Evolutionary conservation across 2,797 vertebrate species (phyloP).

Genomic region (Tympanoctomys barrerae): DNA sequence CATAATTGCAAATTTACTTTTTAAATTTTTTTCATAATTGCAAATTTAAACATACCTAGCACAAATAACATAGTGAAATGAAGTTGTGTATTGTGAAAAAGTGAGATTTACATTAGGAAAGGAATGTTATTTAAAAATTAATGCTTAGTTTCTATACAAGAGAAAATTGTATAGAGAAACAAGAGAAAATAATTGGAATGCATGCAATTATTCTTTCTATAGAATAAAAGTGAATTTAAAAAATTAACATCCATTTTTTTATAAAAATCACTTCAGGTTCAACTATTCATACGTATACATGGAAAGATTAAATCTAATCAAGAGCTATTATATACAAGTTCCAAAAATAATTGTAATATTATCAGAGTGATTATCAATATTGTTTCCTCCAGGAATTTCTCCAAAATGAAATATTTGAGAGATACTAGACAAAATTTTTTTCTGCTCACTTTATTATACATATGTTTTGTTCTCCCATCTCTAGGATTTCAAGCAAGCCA

Average conservation of each 20-base stretch:
- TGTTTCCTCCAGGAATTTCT: conserved; percentile 8
- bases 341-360: not conserved
- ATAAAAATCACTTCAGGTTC: not conserved
- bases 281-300: not conserved
- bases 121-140: not conserved
- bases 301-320: not conserved
- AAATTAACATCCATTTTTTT: not conserved
- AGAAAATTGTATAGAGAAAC: no score
- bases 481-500: not conserved
- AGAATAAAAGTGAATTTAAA: not conserved
- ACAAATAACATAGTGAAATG: not conserved
- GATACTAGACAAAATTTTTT: conserved; percentile 1
- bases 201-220: not conserved
- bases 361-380: not conserved
- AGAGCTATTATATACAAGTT: not conserved
- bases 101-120: not conserved
- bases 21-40: not conserved
- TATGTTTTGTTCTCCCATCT: not conserved
- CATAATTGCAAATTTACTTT: not conserved
- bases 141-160: not conserved
- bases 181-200: not conserved
- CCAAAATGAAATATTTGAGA: not conserved
- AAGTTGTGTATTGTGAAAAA: not conserved
- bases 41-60: not conserved
- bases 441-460: not conserved